phyloP scores from a whole-genome alignment of 2,797 vertebrate species.

The Nothura maculosa region DNA sequence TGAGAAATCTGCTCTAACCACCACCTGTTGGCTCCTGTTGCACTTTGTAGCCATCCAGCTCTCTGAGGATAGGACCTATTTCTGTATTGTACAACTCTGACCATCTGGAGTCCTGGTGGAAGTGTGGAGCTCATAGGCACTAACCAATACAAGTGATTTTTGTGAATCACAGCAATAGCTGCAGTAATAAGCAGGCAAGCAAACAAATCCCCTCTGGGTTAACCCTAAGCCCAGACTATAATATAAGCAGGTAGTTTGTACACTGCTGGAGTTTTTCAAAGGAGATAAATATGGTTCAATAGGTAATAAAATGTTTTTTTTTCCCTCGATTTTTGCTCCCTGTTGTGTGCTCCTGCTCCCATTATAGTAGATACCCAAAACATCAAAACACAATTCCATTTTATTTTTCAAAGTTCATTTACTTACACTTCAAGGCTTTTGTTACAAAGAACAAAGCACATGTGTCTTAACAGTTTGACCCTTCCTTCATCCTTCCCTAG shows the following conservation, averaged over 20 bases:
- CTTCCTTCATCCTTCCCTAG: constrained; percentile 58
- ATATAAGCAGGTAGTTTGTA: constrained; percentile 37
- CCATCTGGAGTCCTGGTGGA: neutral
- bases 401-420: constrained; percentile 66
- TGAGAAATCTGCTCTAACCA: neutral
- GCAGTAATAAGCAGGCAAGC: neutral
- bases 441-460: constrained; percentile 72
- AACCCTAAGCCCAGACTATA: neutral
- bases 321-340: neutral
- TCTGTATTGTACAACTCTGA: neutral
- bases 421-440: constrained; percentile 61
- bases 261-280: constrained; percentile 37
- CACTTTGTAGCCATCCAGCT: neutral
- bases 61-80: neutral
- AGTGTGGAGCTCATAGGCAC: neutral
- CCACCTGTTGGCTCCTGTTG: neutral
- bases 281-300: neutral
- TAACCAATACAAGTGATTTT: neutral
- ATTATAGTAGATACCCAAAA: constrained; percentile 32
- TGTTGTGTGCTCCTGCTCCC: neutral
- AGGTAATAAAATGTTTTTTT: constrained; percentile 39
- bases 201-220: neutral
- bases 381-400: constrained; percentile 48
- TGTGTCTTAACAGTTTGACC: constrained; percentile 68
- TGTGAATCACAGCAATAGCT: neutral